Base-by-base conservation (phyloP, 2,888 invertebrate species). In the Myopa tessellatipennis region DNA sequence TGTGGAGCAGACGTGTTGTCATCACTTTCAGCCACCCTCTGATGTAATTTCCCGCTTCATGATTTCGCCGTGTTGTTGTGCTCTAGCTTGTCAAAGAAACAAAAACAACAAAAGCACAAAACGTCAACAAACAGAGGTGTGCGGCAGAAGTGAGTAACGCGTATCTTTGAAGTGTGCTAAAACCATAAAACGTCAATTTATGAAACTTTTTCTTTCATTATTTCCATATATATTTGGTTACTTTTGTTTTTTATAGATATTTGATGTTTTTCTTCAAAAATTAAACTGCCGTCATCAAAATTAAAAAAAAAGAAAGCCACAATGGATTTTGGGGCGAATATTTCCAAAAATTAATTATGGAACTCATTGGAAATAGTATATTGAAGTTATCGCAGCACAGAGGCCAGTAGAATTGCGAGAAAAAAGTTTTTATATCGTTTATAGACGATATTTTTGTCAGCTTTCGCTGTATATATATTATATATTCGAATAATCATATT, bases 101-200 rank as follows among this genome's bases (percentile, higher is more conserved):
- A 5, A 38, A 14, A 16, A 6, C 38, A 68, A 55, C 50, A 70
- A 72, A 16, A 60, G 26, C 40, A 58, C 34, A n/a, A 72, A 72
- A 38, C 26, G 55, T 67, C 52, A 52, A 55, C 67, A 74, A 74
- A 74, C 45, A 74, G 52, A 67, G 67, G 74, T 74, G 74, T 67
- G 74, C 14, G n/a, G 4, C 67, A n/a, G 40, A 74, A 58, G 67
- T 67, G 52, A 67, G 67, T 55, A 74, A 68, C 40, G 40, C 50
- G 40, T 63, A 73, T 61, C 61, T 61, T 61, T 61, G 50, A 73
- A 73, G 55, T 70, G 70, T 58, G 70, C 70, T 70, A 70, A 70
- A 55, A 50, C 61, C 73, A 73, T 73, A 63, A 70, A 73, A 73
- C n/a, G 34, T 26, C 45, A 6, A 40, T 34, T 38, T 58, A 26